Base-by-base conservation (phyloP, 2,113 vertebrate species). In the Ursus arctos region DNA sequence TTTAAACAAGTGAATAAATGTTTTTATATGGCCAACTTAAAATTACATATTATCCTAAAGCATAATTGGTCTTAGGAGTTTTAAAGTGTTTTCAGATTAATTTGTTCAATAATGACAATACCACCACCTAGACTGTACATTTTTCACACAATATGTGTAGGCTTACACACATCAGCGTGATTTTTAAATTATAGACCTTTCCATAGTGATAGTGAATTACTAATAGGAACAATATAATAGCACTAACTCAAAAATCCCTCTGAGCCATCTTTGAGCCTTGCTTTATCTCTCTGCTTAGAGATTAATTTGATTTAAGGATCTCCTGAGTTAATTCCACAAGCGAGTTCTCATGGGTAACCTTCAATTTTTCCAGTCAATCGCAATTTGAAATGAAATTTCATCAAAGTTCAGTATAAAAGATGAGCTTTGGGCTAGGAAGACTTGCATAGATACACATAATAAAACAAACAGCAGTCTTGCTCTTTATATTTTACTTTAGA, bases 301-400 rank as follows among this genome's bases (percentile, higher is more conserved):
- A 91, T 85, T 91, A 74, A 86, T 69, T 85, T 91, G 67, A 86
- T 69, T 85, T 84, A 92, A 80, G 40, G 4, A 74, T 88, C 40
- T 67, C n/a, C 26, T 76, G 19, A 81, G 49, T 88, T 91, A 96
- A 85, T 24, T 28, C 28, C 51, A 18, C n/a, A 21, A 85, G 18
- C 63, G 51, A 88, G 47, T 96, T 93, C 77, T 91, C 71, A 21
- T 28, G 55, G 65, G n/a, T 57, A 91, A 79, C 31, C 19, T 51
- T 89, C 55, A 91, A 43, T 84, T 84, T 95, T 80, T 84, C 40
- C 16, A 81, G 57, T 81, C 79, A 92, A 65, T 63, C 18, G 10
- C 33, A 89, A 57, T 95, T 96, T 95, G 88, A 94, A 94, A 82
- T 94, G 59, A 81, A 96, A 94, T 91, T 89, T 63, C 83, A 89